Percentiles rank a stretch among this genome's conserved stretches.
These are phyloP conservation scores for Phaetusa simplex DNA, from an alignment of 2,113 vertebrate species.

Conservation along the genomic window DNA sequence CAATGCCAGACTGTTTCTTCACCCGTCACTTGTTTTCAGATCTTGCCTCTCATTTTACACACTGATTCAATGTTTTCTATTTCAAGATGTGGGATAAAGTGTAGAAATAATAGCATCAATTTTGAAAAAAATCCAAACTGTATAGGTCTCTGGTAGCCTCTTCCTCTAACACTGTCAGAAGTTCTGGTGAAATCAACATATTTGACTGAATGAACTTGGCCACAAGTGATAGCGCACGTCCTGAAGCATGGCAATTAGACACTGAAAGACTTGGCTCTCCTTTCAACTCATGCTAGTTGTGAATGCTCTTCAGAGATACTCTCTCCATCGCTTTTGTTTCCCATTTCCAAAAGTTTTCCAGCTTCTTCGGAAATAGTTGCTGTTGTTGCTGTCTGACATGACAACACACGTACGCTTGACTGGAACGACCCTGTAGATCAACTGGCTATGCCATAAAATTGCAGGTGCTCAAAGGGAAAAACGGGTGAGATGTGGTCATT, in stretches of 20 bases:
- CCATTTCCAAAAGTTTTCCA: conserved; percentile 27
- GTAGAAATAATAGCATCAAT: conserved; percentile 64
- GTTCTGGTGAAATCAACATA: conserved; percentile 50
- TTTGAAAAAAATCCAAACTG: conserved; percentile 58
- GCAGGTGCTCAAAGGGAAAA: conserved; percentile 58
- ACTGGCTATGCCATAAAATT: conserved; percentile 42
- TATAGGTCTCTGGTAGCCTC: conserved; percentile 60
- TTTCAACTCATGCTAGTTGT: not conserved
- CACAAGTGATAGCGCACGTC: conserved; percentile 56
- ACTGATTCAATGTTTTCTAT: conserved; percentile 49
- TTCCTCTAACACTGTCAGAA: conserved; percentile 59
- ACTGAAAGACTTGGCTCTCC: conserved; percentile 67
- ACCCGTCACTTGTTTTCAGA: conserved; percentile 50
- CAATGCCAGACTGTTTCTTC: conserved; percentile 53
- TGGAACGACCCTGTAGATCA: conserved; percentile 63
- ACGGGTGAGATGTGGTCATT: conserved; percentile 51
- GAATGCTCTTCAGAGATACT: conserved; percentile 56
- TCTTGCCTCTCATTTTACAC: conserved; percentile 50
- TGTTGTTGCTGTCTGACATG: conserved; percentile 37
- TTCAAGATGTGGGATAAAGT: conserved; percentile 62
- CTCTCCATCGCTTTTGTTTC: not conserved
- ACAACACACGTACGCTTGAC: not conserved
- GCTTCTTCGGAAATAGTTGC: conserved; percentile 27
- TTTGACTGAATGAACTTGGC: conserved; percentile 56
- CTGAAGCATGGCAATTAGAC: conserved; percentile 54